These are phyloP conservation scores for Pararge aegeria DNA, from an alignment of 1,140 invertebrate species.

Conservation along the genomic window DNA sequence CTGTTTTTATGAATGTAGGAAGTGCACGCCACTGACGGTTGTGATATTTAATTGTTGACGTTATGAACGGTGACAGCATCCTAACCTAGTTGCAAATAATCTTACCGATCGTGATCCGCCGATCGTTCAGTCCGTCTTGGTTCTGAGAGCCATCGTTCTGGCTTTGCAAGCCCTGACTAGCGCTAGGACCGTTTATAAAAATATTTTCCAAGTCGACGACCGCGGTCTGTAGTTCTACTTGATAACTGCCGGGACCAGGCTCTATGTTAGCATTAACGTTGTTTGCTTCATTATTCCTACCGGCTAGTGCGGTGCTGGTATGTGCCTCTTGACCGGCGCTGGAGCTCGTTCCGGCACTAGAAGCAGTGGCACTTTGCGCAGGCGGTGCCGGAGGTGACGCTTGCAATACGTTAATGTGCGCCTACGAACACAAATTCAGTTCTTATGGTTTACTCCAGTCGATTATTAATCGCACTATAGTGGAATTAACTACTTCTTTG, in stretches of 20 bases:
- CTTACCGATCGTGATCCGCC: too few relatives aligned
- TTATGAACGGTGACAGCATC: too few relatives aligned
- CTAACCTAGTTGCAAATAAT: too few relatives aligned
- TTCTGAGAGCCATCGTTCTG: neutral
- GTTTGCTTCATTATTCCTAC: slow-evolving; percentile 18
- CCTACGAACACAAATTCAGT: slow-evolving; percentile 34
- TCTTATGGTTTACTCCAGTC: too few relatives aligned
- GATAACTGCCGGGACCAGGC: slow-evolving; percentile 49
- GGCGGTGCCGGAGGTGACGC: slow-evolving; percentile 24
- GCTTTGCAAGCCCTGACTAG: slow-evolving; percentile 12
- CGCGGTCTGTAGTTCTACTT: slow-evolving; percentile 55
- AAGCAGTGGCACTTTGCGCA: slow-evolving; percentile 7
- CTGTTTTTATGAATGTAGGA: too few relatives aligned
- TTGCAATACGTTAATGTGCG: slow-evolving; percentile 49
- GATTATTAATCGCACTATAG: too few relatives aligned
- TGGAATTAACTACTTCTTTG: too few relatives aligned
- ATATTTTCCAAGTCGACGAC: slow-evolving; percentile 43
- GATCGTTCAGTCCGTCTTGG: neutral
- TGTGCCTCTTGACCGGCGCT: slow-evolving; percentile 1
- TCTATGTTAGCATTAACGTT: slow-evolving; percentile 49
- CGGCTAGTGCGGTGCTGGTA: slow-evolving; percentile 5
- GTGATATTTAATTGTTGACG: too few relatives aligned
- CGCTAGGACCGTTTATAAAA: slow-evolving; percentile 31
- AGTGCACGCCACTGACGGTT: too few relatives aligned
- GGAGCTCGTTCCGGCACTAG: neutral